Conservation (phyloP, 2,888 invertebrate species). For the Agrotis exclamationis region DNA sequence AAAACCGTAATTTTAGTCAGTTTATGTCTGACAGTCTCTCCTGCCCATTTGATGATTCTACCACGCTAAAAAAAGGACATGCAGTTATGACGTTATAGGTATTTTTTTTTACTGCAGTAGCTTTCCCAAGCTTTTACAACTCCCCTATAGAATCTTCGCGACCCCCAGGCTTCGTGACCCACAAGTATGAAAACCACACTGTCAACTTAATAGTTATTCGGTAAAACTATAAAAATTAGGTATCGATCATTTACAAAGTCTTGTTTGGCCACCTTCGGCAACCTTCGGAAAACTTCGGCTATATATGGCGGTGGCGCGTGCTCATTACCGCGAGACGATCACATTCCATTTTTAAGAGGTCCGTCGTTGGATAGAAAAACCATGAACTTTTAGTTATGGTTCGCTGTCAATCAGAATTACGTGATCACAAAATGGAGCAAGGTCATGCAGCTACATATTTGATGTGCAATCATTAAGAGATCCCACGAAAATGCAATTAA, state of each 20-base stretch:
- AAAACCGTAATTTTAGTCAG: too few species aligned
- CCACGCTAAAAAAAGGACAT: too few species aligned
- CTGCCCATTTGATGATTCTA: too few species aligned
- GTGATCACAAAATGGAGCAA: constrained; percentile 14
- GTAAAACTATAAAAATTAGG: constrained; percentile 77
- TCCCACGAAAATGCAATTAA: neutral
- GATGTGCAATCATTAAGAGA: neutral
- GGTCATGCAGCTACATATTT: neutral
- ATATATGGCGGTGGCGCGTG: constrained; percentile 77
- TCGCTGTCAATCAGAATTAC: constrained; percentile 37
- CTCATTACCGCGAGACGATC: constrained; percentile 74
- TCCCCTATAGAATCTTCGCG: too few species aligned
- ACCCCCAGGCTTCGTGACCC: too few species aligned
- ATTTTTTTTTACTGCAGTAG: too few species aligned
- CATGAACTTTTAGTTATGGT: constrained; percentile 46
- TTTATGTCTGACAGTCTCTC: too few species aligned
- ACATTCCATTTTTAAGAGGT: constrained; percentile 65
- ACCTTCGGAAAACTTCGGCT: constrained; percentile 65
- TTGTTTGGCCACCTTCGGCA: constrained; percentile 62
- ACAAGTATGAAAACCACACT: constrained; percentile 16
- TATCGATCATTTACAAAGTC: constrained; percentile 80
- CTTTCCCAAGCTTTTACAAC: too few species aligned
- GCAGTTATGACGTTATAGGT: too few species aligned
- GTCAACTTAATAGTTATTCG: constrained; percentile 63
- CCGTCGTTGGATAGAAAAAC: constrained; percentile 48